A percentile compares a stretch with the other conserved stretches of the same genome.
Conservation (phyloP, 2,888 invertebrate genomes). For the Orthonychiurus folsomi region DNA sequence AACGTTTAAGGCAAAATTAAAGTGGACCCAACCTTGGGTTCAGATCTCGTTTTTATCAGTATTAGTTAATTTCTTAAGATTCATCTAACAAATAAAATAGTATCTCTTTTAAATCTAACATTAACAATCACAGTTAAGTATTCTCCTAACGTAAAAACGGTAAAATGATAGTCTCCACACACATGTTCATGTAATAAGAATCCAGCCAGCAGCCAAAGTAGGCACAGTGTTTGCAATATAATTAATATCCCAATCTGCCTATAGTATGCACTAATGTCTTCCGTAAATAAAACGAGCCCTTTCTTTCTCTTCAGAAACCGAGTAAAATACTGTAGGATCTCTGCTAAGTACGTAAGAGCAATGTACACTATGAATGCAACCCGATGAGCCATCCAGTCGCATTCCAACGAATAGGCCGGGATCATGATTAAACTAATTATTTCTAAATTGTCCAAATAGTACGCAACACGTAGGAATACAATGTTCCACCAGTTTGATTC, state of each 20-base stretch:
- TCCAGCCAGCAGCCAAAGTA: constrained; percentile 6
- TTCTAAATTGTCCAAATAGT: constrained; percentile 10
- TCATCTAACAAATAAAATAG: constrained; percentile 10
- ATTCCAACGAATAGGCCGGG: constrained; percentile 12
- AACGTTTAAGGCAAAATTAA: constrained; percentile 1
- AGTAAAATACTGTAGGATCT: constrained; percentile 13
- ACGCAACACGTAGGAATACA: constrained; percentile 2
- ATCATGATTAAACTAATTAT: constrained; percentile 11
- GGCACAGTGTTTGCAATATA: constrained; percentile 9
- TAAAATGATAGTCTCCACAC: constrained; percentile 4
- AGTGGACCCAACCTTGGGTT: not conserved
- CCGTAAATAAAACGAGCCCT: not conserved
- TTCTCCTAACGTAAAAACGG: constrained; percentile 10
- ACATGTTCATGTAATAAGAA: constrained; percentile 6
- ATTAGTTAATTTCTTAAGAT: not conserved
- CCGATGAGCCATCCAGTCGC: constrained; percentile 10
- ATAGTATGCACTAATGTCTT: constrained; percentile 10
- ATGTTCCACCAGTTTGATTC: constrained; percentile 7
- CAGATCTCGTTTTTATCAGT: not conserved
- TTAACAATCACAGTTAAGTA: constrained; percentile 12
- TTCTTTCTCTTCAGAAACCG: constrained; percentile 9
- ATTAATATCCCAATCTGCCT: constrained; percentile 10
- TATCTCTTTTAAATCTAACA: constrained; percentile 14
- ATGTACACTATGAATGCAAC: constrained; percentile 8
- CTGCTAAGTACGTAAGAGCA: constrained; percentile 8